Evolutionary conservation across 2,797 vertebrate species (phyloP), one percentile per base, ranked within the genome.

Genomic region (Tadarida brasiliensis): DNA sequence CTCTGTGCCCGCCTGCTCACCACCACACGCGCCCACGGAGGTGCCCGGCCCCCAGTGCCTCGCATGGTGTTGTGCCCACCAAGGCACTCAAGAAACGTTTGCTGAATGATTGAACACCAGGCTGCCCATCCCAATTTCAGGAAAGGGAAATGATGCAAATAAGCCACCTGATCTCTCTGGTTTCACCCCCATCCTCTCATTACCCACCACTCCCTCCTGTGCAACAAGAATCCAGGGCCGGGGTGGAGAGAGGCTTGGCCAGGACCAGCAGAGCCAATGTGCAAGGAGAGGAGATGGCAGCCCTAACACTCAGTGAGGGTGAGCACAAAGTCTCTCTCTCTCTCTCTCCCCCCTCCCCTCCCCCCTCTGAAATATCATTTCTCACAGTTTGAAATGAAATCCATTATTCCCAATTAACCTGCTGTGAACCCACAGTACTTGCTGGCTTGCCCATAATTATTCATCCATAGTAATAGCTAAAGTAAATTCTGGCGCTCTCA

Each of bases 381-480:
- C 96, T 98, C 98, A 98, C 90, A 84, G 92, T 98, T 98, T 98
- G 97, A 96, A 98, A 98, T 98, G 98, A 98, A 98, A 98, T 97
- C 98, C 97, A 98, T 98, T 98, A 99, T 98, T 98, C 98, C 98
- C 98, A 98, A 99, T 99, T 99, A 99, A 99, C 99, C 99, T 99
- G 98, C 97, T 90, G 94, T 98, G 98, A 98, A 99, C 98, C 98
- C 98, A 92, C 94, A 98, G 98, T 98, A 98, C 98, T 98, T 97
- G 97, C 98, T 98, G 98, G 98, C 98, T 98, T 98, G 98, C 98
- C 98, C 98, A 98, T 98, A 99, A 99, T 98, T 98, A 99, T 98
- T 98, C 98, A 98, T 97, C 98, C 98, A 98, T 98, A 98, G 98
- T 98, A 99, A 99, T 98, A 98, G 98, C 98, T 98, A 98, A 99